Evolutionary conservation across 2,888 invertebrate species (phyloP).

Genomic region (Heliconius charithonia): DNA sequence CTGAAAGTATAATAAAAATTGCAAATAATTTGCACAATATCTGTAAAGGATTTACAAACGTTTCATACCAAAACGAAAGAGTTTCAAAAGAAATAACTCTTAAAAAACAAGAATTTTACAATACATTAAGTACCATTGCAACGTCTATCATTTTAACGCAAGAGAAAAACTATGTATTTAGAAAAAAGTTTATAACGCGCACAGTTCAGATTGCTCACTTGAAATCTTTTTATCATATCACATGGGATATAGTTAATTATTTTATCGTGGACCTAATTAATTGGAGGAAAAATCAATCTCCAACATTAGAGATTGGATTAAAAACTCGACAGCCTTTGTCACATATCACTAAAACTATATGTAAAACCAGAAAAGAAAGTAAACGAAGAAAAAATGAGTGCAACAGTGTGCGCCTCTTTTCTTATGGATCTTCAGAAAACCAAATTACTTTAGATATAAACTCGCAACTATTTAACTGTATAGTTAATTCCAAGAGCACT

Average conservation of each 20-base stretch:
- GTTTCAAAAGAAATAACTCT: neutral
- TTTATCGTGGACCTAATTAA: conserved; percentile 23
- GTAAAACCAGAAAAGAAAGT: neutral
- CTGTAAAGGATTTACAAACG: neutral
- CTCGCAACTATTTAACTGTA: conserved; percentile 22
- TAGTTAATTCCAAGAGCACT: neutral
- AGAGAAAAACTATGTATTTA: conserved; percentile 54
- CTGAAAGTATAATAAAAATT: conserved; percentile 43
- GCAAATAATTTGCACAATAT: conserved; percentile 21
- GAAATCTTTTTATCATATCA: conserved; percentile 10
- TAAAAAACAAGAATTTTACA: conserved; percentile 53
- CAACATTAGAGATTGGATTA: neutral
- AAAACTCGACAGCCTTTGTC: neutral
- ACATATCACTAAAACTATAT: neutral
- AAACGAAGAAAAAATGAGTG: neutral
- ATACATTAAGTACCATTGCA: conserved; percentile 54
- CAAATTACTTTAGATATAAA: conserved; percentile 51
- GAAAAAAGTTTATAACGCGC: conserved; percentile 51
- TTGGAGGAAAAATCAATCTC: conserved; percentile 27
- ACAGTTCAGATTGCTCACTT: conserved; percentile 38
- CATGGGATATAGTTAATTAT: neutral
- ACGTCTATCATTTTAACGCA: conserved; percentile 55
- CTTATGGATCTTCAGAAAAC: conserved; percentile 39
- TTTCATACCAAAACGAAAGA: neutral
- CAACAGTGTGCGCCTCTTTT: neutral